Percentiles rank a stretch among this genome's conserved stretches.
phyloP scores from a whole-genome alignment of 2,113 vertebrate genomes.

The Acanthisitta chloris region DNA sequence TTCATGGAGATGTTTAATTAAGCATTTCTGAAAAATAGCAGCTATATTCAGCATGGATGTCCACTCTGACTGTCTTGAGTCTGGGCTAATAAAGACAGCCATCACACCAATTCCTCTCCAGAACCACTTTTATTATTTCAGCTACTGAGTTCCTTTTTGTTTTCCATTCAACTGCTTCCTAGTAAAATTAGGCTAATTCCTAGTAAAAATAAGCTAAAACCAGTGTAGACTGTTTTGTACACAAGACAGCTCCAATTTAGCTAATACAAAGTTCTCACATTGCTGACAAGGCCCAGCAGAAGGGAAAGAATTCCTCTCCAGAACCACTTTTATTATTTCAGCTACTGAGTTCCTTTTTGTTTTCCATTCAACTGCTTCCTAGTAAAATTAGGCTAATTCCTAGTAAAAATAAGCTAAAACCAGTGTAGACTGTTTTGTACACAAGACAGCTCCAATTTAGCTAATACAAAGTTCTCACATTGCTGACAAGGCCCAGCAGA shows the following conservation, averaged over 20 bases:
- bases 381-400: not conserved
- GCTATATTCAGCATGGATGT: not conserved
- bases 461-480: not conserved
- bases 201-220: not conserved
- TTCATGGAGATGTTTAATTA: not conserved
- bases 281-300: not conserved
- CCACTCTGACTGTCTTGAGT: not conserved
- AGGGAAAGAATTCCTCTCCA: not conserved
- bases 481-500: not conserved
- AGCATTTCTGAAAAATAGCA: not conserved
- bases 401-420: not conserved
- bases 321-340: not conserved
- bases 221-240: not conserved
- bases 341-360: not conserved
- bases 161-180: not conserved
- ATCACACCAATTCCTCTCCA: not conserved
- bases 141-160: not conserved
- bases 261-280: not conserved
- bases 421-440: not conserved
- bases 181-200: not conserved
- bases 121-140: not conserved
- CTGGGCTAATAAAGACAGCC: not conserved
- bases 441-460: not conserved
- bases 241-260: not conserved
- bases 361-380: not conserved